phyloP scores from a whole-genome alignment of 2,888 invertebrate genomes.

The Microdon myrmicae region DNA sequence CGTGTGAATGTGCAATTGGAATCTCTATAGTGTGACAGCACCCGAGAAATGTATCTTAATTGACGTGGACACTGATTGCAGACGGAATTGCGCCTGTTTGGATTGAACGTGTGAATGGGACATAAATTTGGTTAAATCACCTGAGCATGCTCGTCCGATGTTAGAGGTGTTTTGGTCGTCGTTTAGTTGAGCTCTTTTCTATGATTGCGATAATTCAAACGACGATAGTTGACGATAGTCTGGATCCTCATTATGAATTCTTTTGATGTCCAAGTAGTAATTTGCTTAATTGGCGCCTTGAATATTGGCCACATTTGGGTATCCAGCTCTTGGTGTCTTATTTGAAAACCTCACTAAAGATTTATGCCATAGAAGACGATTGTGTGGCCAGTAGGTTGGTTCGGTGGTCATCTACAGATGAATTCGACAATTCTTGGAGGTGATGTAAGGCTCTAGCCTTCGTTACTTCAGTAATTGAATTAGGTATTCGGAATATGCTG shows the following conservation, averaged over 20 bases:
- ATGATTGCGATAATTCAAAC: neutral
- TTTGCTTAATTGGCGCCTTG: constrained; percentile 49
- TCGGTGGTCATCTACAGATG: constrained; percentile 1
- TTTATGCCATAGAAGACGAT: neutral
- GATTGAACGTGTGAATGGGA: constrained; percentile 45
- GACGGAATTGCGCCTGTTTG: constrained; percentile 34
- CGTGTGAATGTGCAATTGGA: constrained; percentile 5
- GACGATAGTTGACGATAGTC: neutral
- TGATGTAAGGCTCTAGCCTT: constrained; percentile 39
- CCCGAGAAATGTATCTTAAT: constrained; percentile 45
- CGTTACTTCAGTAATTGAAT: no score
- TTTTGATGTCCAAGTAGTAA: constrained; percentile 36
- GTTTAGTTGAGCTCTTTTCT: neutral
- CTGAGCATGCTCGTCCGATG: neutral
- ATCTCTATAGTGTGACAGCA: constrained; percentile 1
- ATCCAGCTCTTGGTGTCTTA: constrained; percentile 6
- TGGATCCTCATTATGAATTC: constrained; percentile 42
- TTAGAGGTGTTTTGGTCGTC: neutral
- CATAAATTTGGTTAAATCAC: constrained; percentile 49
- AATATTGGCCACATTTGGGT: constrained; percentile 33
- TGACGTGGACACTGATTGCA: constrained; percentile 39
- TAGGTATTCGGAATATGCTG: no score
- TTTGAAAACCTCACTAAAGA: neutral
- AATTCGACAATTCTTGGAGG: constrained; percentile 14
- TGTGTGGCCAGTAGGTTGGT: neutral